These are phyloP conservation scores for Trichopria drosophilae DNA, from an alignment of 2,888 invertebrate genomes.

Conservation along the genomic window DNA sequence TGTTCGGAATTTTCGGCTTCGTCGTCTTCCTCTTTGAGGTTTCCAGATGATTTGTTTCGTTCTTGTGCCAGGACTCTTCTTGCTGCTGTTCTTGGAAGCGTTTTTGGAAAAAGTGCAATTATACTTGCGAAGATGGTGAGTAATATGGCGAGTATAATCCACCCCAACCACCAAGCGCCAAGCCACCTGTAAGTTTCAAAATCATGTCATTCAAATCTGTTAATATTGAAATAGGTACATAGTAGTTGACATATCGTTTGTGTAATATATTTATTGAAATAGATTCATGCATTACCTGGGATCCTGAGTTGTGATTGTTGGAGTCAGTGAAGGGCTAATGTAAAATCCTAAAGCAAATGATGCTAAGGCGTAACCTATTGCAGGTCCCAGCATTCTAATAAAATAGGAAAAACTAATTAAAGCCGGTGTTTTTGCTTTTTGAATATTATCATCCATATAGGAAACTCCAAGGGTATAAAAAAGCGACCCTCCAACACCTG, in stretches of 20 bases:
- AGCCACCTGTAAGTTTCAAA: slow-evolving; percentile 64
- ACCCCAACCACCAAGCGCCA: slow-evolving; percentile 83
- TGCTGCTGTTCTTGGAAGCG: slow-evolving; percentile 68
- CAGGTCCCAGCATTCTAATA: slow-evolving; percentile 70
- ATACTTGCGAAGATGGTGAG: slow-evolving; percentile 66
- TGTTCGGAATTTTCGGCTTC: slow-evolving; percentile 43
- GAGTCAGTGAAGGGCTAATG: slow-evolving; percentile 67
- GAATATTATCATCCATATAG: slow-evolving; percentile 78
- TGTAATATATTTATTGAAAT: neutral
- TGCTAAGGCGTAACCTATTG: slow-evolving; percentile 69
- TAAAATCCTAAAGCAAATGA: slow-evolving; percentile 69
- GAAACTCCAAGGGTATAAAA: slow-evolving; percentile 72
- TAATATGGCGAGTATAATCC: slow-evolving; percentile 67
- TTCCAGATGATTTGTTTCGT: slow-evolving; percentile 48
- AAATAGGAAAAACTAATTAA: slow-evolving; percentile 71
- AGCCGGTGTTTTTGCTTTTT: slow-evolving; percentile 73
- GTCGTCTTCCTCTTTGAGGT: slow-evolving; percentile 38
- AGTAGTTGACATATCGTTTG: too few species aligned
- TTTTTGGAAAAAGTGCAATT: slow-evolving; percentile 71
- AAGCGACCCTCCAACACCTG: slow-evolving; percentile 71
- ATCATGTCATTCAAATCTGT: too few species aligned
- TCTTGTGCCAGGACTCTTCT: slow-evolving; percentile 59
- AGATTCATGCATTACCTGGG: slow-evolving; percentile 56
- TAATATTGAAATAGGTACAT: too few species aligned
- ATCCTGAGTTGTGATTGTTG: slow-evolving; percentile 68